A percentile compares a stretch with the other conserved stretches of the same genome.
phyloP scores from a whole-genome alignment of 1,140 invertebrate species.

The Trichonephila clavipes region DNA sequence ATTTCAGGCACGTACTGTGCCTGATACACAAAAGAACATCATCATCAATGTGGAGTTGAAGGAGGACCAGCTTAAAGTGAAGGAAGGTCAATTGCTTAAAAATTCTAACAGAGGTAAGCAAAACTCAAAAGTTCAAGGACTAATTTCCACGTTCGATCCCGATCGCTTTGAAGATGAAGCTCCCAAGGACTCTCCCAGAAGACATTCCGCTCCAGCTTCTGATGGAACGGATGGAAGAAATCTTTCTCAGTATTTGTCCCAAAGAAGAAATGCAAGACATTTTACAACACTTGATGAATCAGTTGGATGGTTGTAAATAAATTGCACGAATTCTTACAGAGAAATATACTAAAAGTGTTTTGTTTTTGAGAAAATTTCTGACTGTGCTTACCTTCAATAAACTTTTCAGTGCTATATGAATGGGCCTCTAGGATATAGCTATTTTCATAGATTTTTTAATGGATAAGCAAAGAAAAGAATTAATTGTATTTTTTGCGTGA shows the following conservation, averaged over 20 bases:
- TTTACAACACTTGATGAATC: slow-evolving; percentile 14
- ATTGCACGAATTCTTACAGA: not conserved
- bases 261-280: slow-evolving; percentile 30
- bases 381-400: too few species aligned
- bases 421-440: too few species aligned
- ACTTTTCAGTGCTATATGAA: too few species aligned
- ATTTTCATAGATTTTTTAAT: too few species aligned
- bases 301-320: slow-evolving; percentile 52
- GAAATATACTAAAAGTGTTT: not conserved
- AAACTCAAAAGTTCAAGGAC: slow-evolving; percentile 45
- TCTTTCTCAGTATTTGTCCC: not conserved
- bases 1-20: not conserved
- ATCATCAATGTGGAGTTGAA: slow-evolving; percentile 2
- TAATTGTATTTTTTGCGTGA: too few species aligned
- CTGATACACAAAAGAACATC: not conserved
- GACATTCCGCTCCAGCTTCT: slow-evolving; percentile 51
- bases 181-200: slow-evolving; percentile 19
- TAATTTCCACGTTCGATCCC: slow-evolving; percentile 14
- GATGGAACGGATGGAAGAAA: slow-evolving; percentile 5
- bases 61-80: too few species aligned
- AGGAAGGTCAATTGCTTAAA: not conserved
- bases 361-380: too few species aligned
- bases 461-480: too few species aligned
- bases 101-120: not conserved
- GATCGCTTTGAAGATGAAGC: not conserved